These are phyloP conservation scores for Trogon melanurus DNA, from an alignment of 2,113 vertebrate genomes.

Conservation along the genomic window DNA sequence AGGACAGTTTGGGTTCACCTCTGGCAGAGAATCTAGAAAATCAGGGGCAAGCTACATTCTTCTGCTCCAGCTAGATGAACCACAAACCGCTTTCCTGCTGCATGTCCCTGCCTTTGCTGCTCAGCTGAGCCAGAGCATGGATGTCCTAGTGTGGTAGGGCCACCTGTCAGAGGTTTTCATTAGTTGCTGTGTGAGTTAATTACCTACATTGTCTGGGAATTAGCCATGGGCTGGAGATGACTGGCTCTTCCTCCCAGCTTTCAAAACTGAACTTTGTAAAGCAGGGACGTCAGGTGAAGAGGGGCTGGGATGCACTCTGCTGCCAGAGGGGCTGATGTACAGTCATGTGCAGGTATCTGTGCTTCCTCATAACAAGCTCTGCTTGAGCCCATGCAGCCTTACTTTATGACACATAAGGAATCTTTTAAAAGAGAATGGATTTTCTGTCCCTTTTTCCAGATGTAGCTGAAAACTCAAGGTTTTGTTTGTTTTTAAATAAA, in stretches of 20 bases:
- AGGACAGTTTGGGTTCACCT: background rate
- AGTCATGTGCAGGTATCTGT: background rate
- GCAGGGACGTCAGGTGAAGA: background rate
- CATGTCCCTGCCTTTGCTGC: background rate
- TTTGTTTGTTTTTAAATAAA: background rate
- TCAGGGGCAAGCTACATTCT: background rate
- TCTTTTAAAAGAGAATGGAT: background rate
- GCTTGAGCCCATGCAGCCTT: background rate
- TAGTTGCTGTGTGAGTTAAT: background rate
- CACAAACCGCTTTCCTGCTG: background rate
- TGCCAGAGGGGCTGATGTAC: background rate
- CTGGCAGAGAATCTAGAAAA: background rate
- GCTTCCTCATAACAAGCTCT: too few relatives aligned
- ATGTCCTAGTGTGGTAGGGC: background rate
- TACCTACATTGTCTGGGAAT: background rate
- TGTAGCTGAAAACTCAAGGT: background rate
- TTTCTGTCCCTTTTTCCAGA: background rate
- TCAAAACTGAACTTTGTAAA: background rate
- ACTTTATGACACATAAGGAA: background rate
- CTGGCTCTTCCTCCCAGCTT: background rate
- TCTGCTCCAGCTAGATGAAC: background rate
- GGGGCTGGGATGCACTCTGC: background rate
- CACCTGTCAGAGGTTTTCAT: background rate
- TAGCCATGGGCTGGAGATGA: background rate
- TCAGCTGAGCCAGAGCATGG: background rate